Base-by-base conservation (phyloP, 2,797 vertebrate genomes). In the Eulemur rubriventer region DNA sequence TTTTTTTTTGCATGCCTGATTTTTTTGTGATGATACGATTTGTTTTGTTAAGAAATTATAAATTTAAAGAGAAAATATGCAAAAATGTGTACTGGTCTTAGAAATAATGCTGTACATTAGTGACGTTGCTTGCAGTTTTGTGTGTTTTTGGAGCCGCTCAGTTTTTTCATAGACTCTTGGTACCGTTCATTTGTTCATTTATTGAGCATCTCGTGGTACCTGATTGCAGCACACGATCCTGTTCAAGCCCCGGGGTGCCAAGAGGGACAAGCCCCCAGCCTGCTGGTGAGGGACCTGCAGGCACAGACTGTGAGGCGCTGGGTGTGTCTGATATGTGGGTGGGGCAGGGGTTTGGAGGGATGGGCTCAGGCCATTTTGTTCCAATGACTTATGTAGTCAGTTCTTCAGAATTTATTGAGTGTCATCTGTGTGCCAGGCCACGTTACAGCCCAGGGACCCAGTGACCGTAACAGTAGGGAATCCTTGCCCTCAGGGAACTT, bases 11-110 rank as follows among this genome's bases (percentile, higher is more conserved):
- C 28, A 7, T 48, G 52, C 24, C 35, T 50, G 61, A 30, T 35
- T 57, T 89, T 95, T 93, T 72, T 73, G 55, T 75, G 63, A 43
- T 9, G 12, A 50, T 57, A 30, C 0, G 12, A 30, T 41, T 79
- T 89, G 28, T 73, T 84, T 90, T 94, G 24, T 76, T 92, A 61
- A 46, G 76, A 81, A 90, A 55, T 72, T 86, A 46, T 55, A 75
- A 65, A 67, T 67, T 79, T 81, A 72, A 76, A 83, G 43, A 72
- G 69, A 80, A 89, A 75, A 43, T 33, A n/a, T 10, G 13, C 26
- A 57, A 46, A 89, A 80, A 41, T 33, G 38, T 61, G 41, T 9
- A 0, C 26, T 35, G 65, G 48, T 80, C 76, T 91, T 30, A 2
- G 59, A 76, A 89, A 67, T 84, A 87, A 85, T 9, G 17, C 35